Evolutionary conservation across 2,888 invertebrate genomes (phyloP), one percentile per base, ranked within the genome.

Genomic region (Campoletis raptor): DNA sequence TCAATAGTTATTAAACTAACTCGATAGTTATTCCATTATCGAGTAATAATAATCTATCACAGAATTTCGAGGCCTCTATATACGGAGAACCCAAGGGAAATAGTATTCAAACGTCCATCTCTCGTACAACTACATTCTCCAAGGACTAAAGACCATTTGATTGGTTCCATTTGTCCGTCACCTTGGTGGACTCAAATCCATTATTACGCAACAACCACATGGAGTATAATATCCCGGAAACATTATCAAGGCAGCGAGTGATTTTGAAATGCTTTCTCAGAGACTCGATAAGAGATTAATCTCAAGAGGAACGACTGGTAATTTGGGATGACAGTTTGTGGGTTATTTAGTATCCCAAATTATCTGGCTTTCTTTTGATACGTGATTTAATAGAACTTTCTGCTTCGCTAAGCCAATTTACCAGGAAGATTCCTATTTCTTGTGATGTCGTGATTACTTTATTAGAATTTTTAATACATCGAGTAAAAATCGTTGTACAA

Each of bases 41-140:
- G 74, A 40, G 15, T 24, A 15, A 57, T 72, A 36, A 54, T 72
- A 72, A 36, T 48, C 52, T 36, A 10, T 52, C 52, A n/a, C 36
- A 21, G 24, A 61, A 74, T 61, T 61, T 40, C 15, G 10, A 54
- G 15, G 9, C 12, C 61, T 30, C 61, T 18, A 21, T 57, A 57
- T 42, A 37, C 21, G 7, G 24, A 24, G 8, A 42, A 42, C 54
- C 42, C 30, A 6, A 74, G 42, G 42, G 61, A 61, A 61, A 57
- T n/a, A 40, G 57, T 18, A 61, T 37, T 57, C 21, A 74, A 74
- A 74, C 18, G 74, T 74, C 74, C 54, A 74, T 74, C 74, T 57
- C 37, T 42, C 61, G 42, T 12, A 70, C 21, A 57, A 10, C 36
- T 10, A 30, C 48, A 10, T 72, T 52, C 72, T 37, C 72, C 48